Percentiles rank a stretch among this genome's conserved stretches.
These are phyloP conservation scores for Protobothrops mucrosquamatus DNA, from an alignment of 2,113 vertebrate species.

Conservation along the genomic window DNA sequence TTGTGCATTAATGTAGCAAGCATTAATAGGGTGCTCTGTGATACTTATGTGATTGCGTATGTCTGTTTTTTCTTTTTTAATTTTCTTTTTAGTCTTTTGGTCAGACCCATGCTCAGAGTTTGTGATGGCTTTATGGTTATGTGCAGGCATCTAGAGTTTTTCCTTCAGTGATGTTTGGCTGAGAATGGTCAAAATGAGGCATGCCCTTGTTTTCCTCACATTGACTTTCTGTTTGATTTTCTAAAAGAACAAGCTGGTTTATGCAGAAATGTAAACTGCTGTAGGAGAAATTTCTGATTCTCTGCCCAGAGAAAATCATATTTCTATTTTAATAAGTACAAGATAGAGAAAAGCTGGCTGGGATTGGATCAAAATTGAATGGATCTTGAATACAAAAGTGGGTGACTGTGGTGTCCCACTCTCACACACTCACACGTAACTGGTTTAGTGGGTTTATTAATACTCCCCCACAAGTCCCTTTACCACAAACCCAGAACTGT, in stretches of 20 bases:
- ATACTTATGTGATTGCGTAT: fast-evolving
- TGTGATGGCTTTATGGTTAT: not conserved
- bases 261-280: fast-evolving
- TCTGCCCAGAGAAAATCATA: not conserved
- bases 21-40: constrained; percentile 4
- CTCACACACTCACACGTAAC: no score
- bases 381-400: not conserved
- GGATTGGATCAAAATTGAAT: not conserved
- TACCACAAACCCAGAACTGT: no score
- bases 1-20: not conserved
- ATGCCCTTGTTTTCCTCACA: not conserved
- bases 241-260: not conserved
- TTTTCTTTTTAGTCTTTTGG: not conserved
- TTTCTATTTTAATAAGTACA: not conserved
- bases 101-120: fast-evolving
- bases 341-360: not conserved
- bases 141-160: not conserved
- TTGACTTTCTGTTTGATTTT: not conserved
- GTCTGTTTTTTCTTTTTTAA: not conserved
- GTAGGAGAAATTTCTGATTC: not conserved
- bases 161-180: not conserved
- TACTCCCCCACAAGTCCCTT: no score
- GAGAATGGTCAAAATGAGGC: not conserved
- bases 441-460: no score
- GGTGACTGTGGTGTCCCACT: no score